phyloP scores from a whole-genome alignment of 2,113 vertebrate genomes.

The Takifugu bimaculatus region DNA sequence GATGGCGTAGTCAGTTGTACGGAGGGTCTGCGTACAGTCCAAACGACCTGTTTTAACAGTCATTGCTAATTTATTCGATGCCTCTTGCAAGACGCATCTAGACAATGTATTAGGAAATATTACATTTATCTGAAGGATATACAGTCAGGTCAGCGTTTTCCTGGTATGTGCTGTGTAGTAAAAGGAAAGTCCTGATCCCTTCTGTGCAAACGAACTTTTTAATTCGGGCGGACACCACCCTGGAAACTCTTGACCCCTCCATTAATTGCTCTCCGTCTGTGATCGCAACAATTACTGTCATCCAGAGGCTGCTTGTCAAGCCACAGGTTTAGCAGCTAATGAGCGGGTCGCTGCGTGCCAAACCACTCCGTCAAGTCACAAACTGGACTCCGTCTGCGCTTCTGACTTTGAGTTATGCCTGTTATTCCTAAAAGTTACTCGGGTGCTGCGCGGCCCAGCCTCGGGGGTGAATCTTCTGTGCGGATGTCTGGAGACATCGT shows the following conservation, averaged over 20 bases:
- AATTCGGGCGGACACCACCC: conserved; percentile 51
- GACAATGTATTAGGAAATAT: too few species aligned
- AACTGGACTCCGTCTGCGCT: conserved; percentile 42
- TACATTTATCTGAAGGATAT: too few species aligned
- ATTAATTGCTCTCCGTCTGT: conserved; percentile 58
- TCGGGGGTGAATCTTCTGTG: neutral
- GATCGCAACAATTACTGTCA: conserved; percentile 67
- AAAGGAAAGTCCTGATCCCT: neutral
- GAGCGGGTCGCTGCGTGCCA: conserved; percentile 54
- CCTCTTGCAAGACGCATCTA: conserved; percentile 33
- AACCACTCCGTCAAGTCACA: conserved; percentile 52
- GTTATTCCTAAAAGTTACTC: conserved; percentile 48
- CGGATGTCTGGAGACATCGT: conserved; percentile 9
- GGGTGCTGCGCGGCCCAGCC: conserved; percentile 8
- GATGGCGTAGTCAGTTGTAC: too few species aligned
- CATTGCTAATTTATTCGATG: conserved; percentile 78
- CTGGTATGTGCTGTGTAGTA: neutral
- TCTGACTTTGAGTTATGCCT: conserved; percentile 32
- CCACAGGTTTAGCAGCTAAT: conserved; percentile 67
- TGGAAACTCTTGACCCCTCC: conserved; percentile 65
- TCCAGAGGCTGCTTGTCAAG: conserved; percentile 61
- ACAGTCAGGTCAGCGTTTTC: too few species aligned
- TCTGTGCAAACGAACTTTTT: conserved; percentile 18
- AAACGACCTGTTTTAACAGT: conserved; percentile 75
- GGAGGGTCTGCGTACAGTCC: conserved; percentile 60